Base-by-base conservation (phyloP, 2,888 invertebrate species). In the Drosophila borborema region DNA sequence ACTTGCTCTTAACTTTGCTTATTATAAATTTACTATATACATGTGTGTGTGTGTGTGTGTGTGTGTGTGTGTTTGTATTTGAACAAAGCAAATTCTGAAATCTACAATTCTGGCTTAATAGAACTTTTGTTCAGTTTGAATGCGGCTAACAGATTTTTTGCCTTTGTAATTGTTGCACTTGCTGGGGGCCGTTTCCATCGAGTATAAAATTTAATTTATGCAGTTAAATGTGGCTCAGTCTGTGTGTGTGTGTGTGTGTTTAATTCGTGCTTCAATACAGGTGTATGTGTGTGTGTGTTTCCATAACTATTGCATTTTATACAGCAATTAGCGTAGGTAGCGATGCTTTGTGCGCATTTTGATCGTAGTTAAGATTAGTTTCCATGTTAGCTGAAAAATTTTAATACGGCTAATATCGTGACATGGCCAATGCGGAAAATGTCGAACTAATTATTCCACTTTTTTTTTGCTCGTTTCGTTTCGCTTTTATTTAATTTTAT, bases 271-370 rank as follows among this genome's bases (percentile, higher is more conserved):
- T 49, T 7, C 10, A 7, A 31, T 31, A 8, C 31, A 31, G 4
- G 55, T 59, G 54, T 59, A 20, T 45, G 46, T 8, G 14, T 63
- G 1, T 43, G 23, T 58, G 51, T 69, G 51, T 59, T 59, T 63
- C 66, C 64, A 75, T 48, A 77, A 77, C 58, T 75, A 77, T 78
- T 70, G 77, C 79, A 77, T 77, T 77, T 78, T 77, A 77, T 78
- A 63, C 60, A 63, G 72, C 77, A 77, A 77, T 77, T 79, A 77
- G 72, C 75, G 75, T 79, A 75, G 78, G 79, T 79, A 68, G 72
- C 79, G 65, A 54, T 60, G 72, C 67, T 64, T 74, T 68, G 67
- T 64, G 67, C 48, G 48, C 68, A 75, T 59, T 75, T 68, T 75
- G 75, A 78, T 78, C 67, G 63, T 64, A 71, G 79, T 78, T 79